These are phyloP conservation scores for Drosophila kanekoi DNA, from an alignment of 2,888 invertebrate species.

Conservation along the genomic window DNA sequence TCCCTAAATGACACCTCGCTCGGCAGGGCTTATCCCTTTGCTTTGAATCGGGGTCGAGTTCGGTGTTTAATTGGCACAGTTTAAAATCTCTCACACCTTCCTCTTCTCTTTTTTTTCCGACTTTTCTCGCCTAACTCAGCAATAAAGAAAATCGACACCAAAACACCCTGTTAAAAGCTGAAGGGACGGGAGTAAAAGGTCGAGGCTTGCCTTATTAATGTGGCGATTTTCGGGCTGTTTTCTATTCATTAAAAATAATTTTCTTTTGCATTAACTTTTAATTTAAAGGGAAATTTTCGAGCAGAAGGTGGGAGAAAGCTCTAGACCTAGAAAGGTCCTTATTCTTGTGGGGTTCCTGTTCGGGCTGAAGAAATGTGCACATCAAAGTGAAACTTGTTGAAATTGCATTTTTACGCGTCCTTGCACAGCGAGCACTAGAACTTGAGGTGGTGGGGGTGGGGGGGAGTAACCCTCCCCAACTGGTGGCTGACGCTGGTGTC, in stretches of 20 bases:
- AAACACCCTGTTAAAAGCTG: slow-evolving; percentile 1
- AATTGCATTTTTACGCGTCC: slow-evolving; percentile 81
- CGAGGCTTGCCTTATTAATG: slow-evolving; percentile 58
- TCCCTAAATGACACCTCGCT: slow-evolving; percentile 24
- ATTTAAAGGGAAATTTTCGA: slow-evolving; percentile 65
- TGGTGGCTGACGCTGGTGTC: slow-evolving; percentile 33
- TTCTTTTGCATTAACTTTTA: slow-evolving; percentile 79
- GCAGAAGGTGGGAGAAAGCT: slow-evolving; percentile 18
- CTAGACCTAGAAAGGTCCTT: slow-evolving; percentile 10
- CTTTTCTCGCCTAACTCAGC: slow-evolving; percentile 12
- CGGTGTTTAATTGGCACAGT: slow-evolving; percentile 66
- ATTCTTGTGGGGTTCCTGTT: slow-evolving; percentile 10
- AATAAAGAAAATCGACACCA: slow-evolving; percentile 43
- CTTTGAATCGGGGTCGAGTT: slow-evolving; percentile 31
- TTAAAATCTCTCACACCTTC: slow-evolving; percentile 33
- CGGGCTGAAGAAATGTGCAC: slow-evolving; percentile 71
- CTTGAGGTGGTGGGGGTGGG: slow-evolving; percentile 10
- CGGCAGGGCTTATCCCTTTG: slow-evolving; percentile 21
- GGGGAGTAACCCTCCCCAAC: slow-evolving; percentile 7
- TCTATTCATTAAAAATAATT: slow-evolving; percentile 81
- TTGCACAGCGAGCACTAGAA: slow-evolving; percentile 65
- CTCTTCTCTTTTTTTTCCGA: not conserved
- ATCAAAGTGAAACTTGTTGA: slow-evolving; percentile 81
- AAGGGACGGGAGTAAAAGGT: not conserved
- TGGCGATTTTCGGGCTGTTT: slow-evolving; percentile 72